Evolutionary conservation across 2,113 vertebrate genomes (phyloP).

Genomic region (Emydocephalus ijimae): DNA sequence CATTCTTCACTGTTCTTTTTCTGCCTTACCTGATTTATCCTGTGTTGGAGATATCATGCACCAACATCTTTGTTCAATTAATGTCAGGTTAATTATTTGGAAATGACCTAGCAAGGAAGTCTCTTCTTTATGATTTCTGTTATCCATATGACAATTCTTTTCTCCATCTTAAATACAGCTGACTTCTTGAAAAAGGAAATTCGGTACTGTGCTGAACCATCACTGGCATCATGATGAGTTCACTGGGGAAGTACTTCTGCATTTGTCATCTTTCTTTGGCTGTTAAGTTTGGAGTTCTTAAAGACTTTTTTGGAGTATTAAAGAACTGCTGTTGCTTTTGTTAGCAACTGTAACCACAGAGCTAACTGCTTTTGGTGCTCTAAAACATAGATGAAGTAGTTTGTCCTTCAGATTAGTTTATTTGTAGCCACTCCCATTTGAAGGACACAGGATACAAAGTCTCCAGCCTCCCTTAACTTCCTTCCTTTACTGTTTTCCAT

Average conservation of each 20-base stretch:
- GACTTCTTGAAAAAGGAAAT: constrained; percentile 16
- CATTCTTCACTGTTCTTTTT: neutral
- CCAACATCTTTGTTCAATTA: constrained; percentile 55
- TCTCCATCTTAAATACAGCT: constrained; percentile 16
- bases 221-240: constrained; percentile 10
- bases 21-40: constrained; percentile 64
- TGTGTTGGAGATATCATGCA: constrained; percentile 31
- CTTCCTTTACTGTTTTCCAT: constrained; percentile 74
- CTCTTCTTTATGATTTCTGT: neutral
- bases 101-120: neutral
- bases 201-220: constrained; percentile 10
- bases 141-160: neutral
- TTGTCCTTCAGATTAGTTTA: constrained; percentile 53
- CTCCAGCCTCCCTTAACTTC: constrained; percentile 76
- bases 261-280: constrained; percentile 40
- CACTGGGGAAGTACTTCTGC: constrained; percentile 27
- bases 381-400: constrained; percentile 15
- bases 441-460: constrained; percentile 74
- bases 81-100: constrained; percentile 29
- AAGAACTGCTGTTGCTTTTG: neutral
- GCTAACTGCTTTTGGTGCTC: constrained; percentile 16
- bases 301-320: neutral
- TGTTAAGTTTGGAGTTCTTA: constrained; percentile 39
- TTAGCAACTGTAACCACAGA: neutral
- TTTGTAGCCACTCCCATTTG: constrained; percentile 58